phyloP scores from a whole-genome alignment of 2,797 vertebrate species.

The Phalloptychus januarius region DNA sequence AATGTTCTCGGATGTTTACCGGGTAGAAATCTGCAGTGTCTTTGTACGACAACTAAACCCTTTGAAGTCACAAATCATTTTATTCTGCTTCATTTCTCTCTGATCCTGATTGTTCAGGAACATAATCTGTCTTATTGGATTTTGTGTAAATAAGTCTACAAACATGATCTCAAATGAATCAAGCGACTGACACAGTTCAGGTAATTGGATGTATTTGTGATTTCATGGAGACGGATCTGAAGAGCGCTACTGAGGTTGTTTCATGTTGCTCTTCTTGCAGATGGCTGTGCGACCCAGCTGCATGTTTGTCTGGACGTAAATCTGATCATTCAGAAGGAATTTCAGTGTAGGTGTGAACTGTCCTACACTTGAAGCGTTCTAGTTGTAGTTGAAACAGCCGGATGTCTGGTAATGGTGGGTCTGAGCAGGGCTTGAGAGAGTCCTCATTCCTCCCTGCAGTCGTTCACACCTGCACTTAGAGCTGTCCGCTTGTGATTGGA shows the following conservation, averaged over 20 bases:
- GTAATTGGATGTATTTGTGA: background rate
- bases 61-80: constrained; percentile 11
- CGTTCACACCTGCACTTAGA: background rate
- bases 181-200: background rate
- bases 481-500: background rate
- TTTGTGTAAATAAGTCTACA: background rate
- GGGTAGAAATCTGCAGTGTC: background rate
- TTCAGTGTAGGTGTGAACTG: background rate
- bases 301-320: background rate
- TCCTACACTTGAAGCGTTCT: background rate
- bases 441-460: background rate
- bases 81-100: background rate
- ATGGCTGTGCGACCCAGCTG: background rate
- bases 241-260: background rate
- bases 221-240: background rate
- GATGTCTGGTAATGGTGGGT: background rate
- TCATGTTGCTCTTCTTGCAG: background rate
- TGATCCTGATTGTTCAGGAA: background rate
- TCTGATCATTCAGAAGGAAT: background rate
- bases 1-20: background rate
- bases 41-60: background rate
- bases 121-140: background rate
- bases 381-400: background rate
- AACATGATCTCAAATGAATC: background rate
- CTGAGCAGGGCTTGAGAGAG: background rate